Conservation (phyloP, 2,113 vertebrate species). For the Peromyscus leucopus region DNA sequence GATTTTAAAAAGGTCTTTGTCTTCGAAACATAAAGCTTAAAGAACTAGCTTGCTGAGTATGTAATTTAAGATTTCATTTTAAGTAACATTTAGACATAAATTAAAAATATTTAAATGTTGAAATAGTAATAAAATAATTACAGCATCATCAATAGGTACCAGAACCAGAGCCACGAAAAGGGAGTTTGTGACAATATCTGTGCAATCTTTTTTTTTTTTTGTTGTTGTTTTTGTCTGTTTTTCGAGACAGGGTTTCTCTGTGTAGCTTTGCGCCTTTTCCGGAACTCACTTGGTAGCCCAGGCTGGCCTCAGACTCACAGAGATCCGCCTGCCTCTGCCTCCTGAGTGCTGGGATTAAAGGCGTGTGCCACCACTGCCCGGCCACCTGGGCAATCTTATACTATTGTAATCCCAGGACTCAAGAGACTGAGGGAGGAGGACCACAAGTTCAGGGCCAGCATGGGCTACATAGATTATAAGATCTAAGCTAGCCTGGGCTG, state of each 20-base stretch:
- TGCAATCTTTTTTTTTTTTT: too few relatives aligned
- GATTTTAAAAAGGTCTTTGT: background rate
- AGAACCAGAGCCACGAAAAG: background rate
- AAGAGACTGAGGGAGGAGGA: background rate
- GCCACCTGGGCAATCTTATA: background rate
- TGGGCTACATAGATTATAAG: background rate
- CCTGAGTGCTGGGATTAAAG: too few relatives aligned
- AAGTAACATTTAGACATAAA: background rate
- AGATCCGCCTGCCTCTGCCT: too few relatives aligned
- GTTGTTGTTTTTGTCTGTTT: too few relatives aligned
- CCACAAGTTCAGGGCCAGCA: background rate
- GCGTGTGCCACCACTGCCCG: too few relatives aligned
- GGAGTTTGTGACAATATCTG: conserved; percentile 36
- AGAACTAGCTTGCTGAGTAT: background rate
- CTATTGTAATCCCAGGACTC: background rate
- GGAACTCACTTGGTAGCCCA: too few relatives aligned
- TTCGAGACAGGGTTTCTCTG: too few relatives aligned
- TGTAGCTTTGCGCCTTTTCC: too few relatives aligned
- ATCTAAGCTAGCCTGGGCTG: background rate
- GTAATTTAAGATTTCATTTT: background rate
- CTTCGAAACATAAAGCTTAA: background rate
- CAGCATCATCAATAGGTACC: background rate
- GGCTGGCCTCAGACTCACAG: too few relatives aligned
- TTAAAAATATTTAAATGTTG: background rate
- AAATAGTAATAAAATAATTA: conserved; percentile 26